Conservation (phyloP, 1,140 invertebrate species). For the Leptopilina boulardi region DNA sequence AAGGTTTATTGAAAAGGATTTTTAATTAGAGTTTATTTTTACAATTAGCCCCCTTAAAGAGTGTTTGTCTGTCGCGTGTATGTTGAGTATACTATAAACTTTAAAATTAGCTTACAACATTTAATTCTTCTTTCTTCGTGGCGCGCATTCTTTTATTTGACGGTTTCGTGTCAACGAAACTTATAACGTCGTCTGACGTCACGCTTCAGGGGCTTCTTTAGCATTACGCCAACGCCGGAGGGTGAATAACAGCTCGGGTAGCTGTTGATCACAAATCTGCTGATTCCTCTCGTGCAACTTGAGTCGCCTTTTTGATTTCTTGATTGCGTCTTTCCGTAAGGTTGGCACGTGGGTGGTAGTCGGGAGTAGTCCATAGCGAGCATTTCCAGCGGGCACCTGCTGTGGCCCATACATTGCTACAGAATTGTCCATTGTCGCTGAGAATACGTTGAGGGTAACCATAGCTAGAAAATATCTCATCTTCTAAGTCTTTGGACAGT, state of each 20-base stretch:
- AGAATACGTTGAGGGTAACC: conserved; percentile 45
- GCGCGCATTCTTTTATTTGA: too few species aligned
- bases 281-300: conserved; percentile 15
- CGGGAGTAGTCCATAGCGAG: conserved; percentile 40
- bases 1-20: too few species aligned
- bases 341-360: conserved; percentile 60
- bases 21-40: too few species aligned
- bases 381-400: background rate
- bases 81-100: too few species aligned
- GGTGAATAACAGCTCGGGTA: conserved; percentile 37
- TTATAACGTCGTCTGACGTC: too few species aligned
- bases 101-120: too few species aligned
- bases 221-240: conserved; percentile 37
- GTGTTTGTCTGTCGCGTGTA: too few species aligned
- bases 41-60: too few species aligned
- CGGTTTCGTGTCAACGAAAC: too few species aligned
- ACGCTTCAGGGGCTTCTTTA: background rate
- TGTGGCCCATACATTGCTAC: background rate
- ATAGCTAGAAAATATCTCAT: conserved; percentile 40
- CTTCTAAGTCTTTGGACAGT: background rate
- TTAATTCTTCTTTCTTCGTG: too few species aligned
- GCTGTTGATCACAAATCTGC: conserved; percentile 17
- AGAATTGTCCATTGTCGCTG: conserved; percentile 55
- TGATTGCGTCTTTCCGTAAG: conserved; percentile 55
- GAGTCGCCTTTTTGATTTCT: conserved; percentile 48